Evolutionary conservation across 2,113 vertebrate genomes (phyloP), one percentile per base, ranked within the genome.

Genomic region (Myrmecobius fasciatus): DNA sequence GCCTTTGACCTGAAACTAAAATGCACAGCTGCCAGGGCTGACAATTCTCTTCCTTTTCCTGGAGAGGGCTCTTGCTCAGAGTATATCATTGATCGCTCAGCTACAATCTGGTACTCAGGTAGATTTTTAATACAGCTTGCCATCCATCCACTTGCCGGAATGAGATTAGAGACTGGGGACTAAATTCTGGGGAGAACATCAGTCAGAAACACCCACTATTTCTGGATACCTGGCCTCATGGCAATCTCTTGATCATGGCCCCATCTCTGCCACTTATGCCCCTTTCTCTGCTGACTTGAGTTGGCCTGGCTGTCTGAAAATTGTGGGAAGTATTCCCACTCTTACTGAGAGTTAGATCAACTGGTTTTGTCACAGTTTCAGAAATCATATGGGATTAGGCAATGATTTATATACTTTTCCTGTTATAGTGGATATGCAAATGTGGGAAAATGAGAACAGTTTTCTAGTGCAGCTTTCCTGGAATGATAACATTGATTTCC

Each of bases 401-500:
- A 90, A 90, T 47, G 48, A 51, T 51, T 90, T 51, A 90, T 48
- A 51, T 90, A 47, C 89, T 90, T 90, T 90, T 90, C 89, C 89
- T 90, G 89, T 90, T 90, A 90, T 25, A 90, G 89, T 47, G 5
- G 48, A 25, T 90, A 90, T 90, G 89, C 89, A 90, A 90, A 90
- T 90, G 47, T 48, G 89, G 89, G 89, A 90, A 90, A 90, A 90
- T 51, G 46, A 51, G 89, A 48, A 48, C 46, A 90, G 89, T 90
- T 90, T 90, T 90, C 48, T 48, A 90, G 89, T 26, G 48, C 48
- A 11, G 48, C 89, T 90, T 90, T 90, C 89, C 89, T 90, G 89
- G 48, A 90, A 90, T 83, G 67, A 83, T 90, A 90, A 90, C 89
- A 48, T 51, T 90, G 89, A 90, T 90, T 90, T 90, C 89, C 89